Percentiles rank a stretch among this genome's conserved stretches.
phyloP scores from a whole-genome alignment of 2,888 invertebrate genomes.

The Yponomeuta evonymella region DNA sequence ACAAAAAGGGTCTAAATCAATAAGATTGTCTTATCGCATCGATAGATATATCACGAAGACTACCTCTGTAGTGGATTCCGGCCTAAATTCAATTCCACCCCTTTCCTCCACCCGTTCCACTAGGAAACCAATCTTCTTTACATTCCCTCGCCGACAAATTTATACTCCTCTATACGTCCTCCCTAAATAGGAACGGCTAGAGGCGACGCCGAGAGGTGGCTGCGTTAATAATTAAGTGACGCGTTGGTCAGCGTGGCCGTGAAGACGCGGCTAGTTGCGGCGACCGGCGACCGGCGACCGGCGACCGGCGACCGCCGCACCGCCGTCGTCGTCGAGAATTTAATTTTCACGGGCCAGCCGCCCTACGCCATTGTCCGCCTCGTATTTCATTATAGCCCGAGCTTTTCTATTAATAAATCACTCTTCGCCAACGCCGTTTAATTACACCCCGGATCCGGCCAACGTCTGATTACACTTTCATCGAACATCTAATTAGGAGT shows the following conservation, averaged over 20 bases:
- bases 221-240: constrained; percentile 60
- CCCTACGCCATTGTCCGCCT: constrained; percentile 72
- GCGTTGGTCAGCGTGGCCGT: constrained; percentile 39
- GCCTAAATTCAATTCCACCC: constrained; percentile 73
- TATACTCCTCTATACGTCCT: constrained; percentile 68
- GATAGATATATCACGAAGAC: constrained; percentile 65
- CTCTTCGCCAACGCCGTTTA: constrained; percentile 74
- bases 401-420: constrained; percentile 77
- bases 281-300: constrained; percentile 35
- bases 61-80: constrained; percentile 43
- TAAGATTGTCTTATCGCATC: constrained; percentile 51
- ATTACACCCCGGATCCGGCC: constrained; percentile 72
- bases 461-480: constrained; percentile 75
- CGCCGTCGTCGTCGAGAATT: constrained; percentile 59
- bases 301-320: constrained; percentile 22
- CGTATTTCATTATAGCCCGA: constrained; percentile 75
- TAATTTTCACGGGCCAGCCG: constrained; percentile 69
- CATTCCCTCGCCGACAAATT: constrained; percentile 72
- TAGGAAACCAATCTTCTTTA: constrained; percentile 72
- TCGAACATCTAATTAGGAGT: constrained; percentile 76
- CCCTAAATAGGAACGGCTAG: constrained; percentile 45
- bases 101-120: constrained; percentile 58
- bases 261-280: constrained; percentile 50
- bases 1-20: constrained; percentile 40
- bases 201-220: constrained; percentile 27